Base-by-base conservation (phyloP, 2,797 vertebrate genomes). In the Geotrypetes seraphini region DNA sequence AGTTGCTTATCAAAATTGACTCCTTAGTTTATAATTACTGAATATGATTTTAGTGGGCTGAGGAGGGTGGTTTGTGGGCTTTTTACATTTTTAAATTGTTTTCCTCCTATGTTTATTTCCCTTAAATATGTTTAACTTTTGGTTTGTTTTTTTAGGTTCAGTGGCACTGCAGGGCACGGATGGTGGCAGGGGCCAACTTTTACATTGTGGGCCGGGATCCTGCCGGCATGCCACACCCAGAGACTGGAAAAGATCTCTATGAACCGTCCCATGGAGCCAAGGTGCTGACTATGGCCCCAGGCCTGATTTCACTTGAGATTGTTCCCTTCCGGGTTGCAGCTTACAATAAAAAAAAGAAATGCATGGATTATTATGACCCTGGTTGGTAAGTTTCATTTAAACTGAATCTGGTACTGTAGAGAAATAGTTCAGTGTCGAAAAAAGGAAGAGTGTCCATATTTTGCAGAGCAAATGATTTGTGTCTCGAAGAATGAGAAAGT, bases 131-230 rank as follows among this genome's bases (percentile, higher is more conserved):
- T n/a, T n/a, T n/a, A n/a, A n/a, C n/a, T n/a, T n/a, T n/a, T n/a
- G n/a, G n/a, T n/a, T n/a, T n/a, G n/a, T n/a, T n/a, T n/a, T n/a
- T 52, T 12, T 55, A 99, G 96, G 96, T 99, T 44, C 96, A 99
- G 65, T 99, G 96, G 96, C 95, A 99, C 22, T 99, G 96, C 70
- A 83, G 96, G 47, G 83, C 93, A 4, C 85, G 95, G 10, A 99
- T 99, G 96, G 94, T 98, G 17, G 92, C 96, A 1, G 95, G 96
- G 25, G 96, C 93, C 50, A 99, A 98, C 60, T 98, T 99, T 73
- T 99, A 99, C 67, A 98, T 99, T 2, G 96, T 98, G 29, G 96
- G 96, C 16, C 81, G 96, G 15, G 96, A 99, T 69, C 96, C 96
- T 0, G 96, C 96, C 2, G 96, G 96, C 38, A 88, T 99, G 90